Evolutionary conservation across 2,888 invertebrate species (phyloP), one percentile per base, ranked within the genome.

Genomic region (Carabus problematicus): DNA sequence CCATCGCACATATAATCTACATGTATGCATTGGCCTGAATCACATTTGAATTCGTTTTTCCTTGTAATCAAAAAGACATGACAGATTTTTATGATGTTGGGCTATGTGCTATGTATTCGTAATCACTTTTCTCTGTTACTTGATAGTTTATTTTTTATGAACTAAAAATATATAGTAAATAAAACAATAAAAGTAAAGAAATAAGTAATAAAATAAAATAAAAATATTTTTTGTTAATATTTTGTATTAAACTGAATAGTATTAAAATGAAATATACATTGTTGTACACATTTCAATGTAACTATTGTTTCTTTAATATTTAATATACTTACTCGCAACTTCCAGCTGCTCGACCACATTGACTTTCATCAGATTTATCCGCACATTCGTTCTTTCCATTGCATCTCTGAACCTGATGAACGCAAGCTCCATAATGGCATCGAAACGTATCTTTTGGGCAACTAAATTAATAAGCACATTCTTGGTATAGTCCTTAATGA

Each of bases 391-490:
- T 56, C 29, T 70, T 71, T 1, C 76, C 77, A 72, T 80, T 76
- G 63, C 81, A 81, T 18, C 76, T 73, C 39, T 72, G 60, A 9
- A 64, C 70, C 29, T 76, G 72, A 3, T 73, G 72, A 42, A 80
- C 73, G 64, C 80, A 80, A 0, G 78, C 81, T 18, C 80, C 79
- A 70, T 79, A 80, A 63, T 76, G 72, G 72, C 80, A 81, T 63
- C 78, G 77, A 70, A 78, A 79, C 49, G 74, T 75, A 39, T 73
- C 40, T 43, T 58, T 29, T 47, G 75, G 74, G 64, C 77, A 77
- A 9, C 77, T 75, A 52, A 63, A 66, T 63, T 0, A 47, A 60
- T n/a, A 62, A 11, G 11, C 9, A 19, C 11, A 19, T 19, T 11
- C 2, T n/a, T 19, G 8, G 29, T 29, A 29, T 29, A 29, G 29